Evolutionary conservation across 1,140 invertebrate species (phyloP), one percentile per base, ranked within the genome.

Genomic region (Phenacoccus solenopsis): DNA sequence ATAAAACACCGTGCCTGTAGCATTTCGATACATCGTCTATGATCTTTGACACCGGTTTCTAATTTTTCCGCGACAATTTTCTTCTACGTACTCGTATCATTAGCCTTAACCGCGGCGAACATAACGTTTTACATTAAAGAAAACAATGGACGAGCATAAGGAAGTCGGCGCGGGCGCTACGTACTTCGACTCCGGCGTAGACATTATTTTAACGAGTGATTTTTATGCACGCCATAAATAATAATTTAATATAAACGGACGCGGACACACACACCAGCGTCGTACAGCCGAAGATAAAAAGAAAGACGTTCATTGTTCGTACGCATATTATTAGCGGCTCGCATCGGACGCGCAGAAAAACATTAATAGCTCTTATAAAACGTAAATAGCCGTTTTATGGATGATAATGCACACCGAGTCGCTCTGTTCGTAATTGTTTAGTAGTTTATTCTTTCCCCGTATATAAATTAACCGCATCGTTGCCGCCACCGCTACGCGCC

Each of bases 161-260:
- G 38, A 49, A 49, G 38, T 49, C 16, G 16, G 20, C 12, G 38
- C 38, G 12, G 38, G 38, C 38, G 38, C 38, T 49, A n/a, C 38
- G 38, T 49, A 49, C 38, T 9, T 5, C 30, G n/a, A n/a, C n/a
- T n/a, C 38, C 3, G 38, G 38, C 38, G n/a, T n/a, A 49, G 38
- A 49, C 38, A 49, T 49, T 49, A 49, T 49, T 49, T 49, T 49
- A 49, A 49, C 38, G 38, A 49, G 38, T 49, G 38, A 49, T 49
- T 49, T 49, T 49, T 49, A 49, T 49, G 38, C 38, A 49, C 38
- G 20, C 38, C 38, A 49, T 49, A 49, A 49, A 49, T 49, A 49
- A 49, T 49, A 49, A 49, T 49, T 49, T 49, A 49, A 49, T 49
- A 49, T 49, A 49, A 49, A 49, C 38, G 38, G 38, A 49, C 20